A percentile compares a stretch with the other conserved stretches of the same genome.
Evolutionary conservation across 2,888 invertebrate species (phyloP).

Genomic region (Chironomus riparius): DNA sequence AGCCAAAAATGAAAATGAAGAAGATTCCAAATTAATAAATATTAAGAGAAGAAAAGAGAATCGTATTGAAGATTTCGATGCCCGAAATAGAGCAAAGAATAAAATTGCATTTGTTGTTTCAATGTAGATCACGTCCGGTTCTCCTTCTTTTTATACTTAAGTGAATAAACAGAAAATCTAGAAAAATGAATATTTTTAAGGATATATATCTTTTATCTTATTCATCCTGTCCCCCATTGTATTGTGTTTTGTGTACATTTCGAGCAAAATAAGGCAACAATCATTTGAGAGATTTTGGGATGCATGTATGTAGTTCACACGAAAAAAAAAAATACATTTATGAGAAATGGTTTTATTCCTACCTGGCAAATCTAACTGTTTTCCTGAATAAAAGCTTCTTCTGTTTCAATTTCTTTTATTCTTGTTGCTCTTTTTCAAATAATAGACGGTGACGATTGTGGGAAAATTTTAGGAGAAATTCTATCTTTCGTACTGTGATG

Average conservation of each 20-base stretch:
- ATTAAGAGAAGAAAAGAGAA: background rate
- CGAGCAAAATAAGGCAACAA: slow-evolving; percentile 11
- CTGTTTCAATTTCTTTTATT: too few relatives aligned
- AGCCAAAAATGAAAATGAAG: too few relatives aligned
- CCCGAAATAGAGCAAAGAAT: background rate
- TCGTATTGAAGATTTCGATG: slow-evolving; percentile 20
- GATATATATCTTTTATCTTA: slow-evolving; percentile 17
- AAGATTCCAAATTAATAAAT: too few relatives aligned
- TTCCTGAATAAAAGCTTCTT: slow-evolving; percentile 1
- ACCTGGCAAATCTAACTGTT: slow-evolving; percentile 11
- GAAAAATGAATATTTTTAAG: slow-evolving; percentile 21
- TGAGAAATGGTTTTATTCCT: background rate
- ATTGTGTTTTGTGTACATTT: background rate
- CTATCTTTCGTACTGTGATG: background rate
- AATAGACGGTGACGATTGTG: too few relatives aligned
- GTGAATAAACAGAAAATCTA: slow-evolving; percentile 20
- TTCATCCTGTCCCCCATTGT: slow-evolving; percentile 25
- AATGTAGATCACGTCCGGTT: slow-evolving; percentile 17
- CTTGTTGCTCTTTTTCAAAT: too few relatives aligned
- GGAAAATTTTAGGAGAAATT: too few relatives aligned
- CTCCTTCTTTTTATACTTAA: background rate
- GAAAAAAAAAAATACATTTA: background rate
- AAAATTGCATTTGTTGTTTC: slow-evolving; percentile 13
- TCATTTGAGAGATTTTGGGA: background rate
- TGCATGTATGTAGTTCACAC: background rate